Base-by-base conservation (phyloP, 2,113 vertebrate species). In the Odobenus rosmarus region DNA sequence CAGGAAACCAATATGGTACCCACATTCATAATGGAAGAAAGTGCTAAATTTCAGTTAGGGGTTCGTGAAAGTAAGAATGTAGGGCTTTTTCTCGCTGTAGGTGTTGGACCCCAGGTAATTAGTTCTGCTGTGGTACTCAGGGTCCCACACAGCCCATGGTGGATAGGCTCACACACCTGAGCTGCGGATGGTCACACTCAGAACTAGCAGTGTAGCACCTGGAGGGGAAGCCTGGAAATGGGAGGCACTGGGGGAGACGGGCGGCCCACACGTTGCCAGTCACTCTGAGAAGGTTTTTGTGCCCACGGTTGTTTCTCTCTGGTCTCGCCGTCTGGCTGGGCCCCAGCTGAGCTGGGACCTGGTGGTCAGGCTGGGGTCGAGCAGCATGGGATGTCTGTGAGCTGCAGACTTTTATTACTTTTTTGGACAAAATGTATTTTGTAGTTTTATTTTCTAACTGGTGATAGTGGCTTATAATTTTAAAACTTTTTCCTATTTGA, bases 201-300 rank as follows among this genome's bases (percentile, higher is more conserved):
- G 46, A 33, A n/a, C 5, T 1, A 46, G 24, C 1, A 2, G 7
- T 0, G 16, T 33, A 3, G 3, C 24, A 0, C n/a, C 12, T 49
- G 6, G 15, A 39, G 23, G 33, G 21, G 33, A 55, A 1, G 71
- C 5, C 0, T 55, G 46, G 79, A 5, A 7, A 9, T 5, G 76
- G 36, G 0, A 49, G 36, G 93, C 19, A 0, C 3, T 7, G 79
- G 46, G 39, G 2, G 53, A 26, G 57, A 19, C 33, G 16, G 64
- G 18, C 0, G n/a, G 15, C 21, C 72, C 26, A 23, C 36, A 13
- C 23, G 0, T 7, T 57, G 51, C 46, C 62, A 4, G n/a, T 3
- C 39, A n/a, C 84, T 16, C 71, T 5, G 7, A 36, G 7, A 36
- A 46, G 23, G 23, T n/a, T 23, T n/a, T 18, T 3, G 8, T n/a